Base-by-base conservation (phyloP, 2,797 vertebrate genomes). In the Ptychadena robeensis region DNA sequence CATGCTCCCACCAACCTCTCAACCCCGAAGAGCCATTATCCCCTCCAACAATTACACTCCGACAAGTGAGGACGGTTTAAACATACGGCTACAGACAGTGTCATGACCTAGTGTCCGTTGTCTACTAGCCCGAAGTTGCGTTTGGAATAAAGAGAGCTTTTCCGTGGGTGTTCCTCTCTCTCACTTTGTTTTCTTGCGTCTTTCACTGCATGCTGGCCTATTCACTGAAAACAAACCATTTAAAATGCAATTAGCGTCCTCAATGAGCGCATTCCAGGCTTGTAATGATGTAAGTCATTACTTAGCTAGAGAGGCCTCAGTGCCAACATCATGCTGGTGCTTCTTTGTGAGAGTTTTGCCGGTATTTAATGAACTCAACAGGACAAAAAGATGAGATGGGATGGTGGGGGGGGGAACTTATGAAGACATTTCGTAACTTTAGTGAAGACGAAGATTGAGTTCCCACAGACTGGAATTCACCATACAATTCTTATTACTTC, bases 141-240 rank as follows among this genome's bases (percentile, higher is more conserved):
- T 63, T 80, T 75, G 35, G 28, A n/a, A 30, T 84, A 84, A 84
- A 80, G 77, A 38, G 71, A 40, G 71, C 53, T 80, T 80, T 82
- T 80, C 59, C 63, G 53, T 75, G 44, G 77, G 18, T 22, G 44
- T 22, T n/a, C 61, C 34, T 32, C 57, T n/a, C 35, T 65, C 57
- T 71, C 40, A 69, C 53, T 64, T 74, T 75, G 30, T 74, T 80
- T 68, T 78, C 18, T 69, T 37, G 38, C 67, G 15, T 75, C 65
- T 69, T 35, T 44, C 77, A 64, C 27, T 61, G 65, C 72, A 81
- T 64, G 44, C 66, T 28, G 64, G 53, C 35, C 73, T 81, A 80
- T 81, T 85, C 83, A 76, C 78, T 80, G 83, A 85, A 81, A 80
- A 81, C 83, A 85, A 85, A 85, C 78, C 83, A 80, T 85, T 85